Base-by-base conservation (phyloP, 92 coral and sea anemone genomes). In the Phymanthus crucifer region DNA sequence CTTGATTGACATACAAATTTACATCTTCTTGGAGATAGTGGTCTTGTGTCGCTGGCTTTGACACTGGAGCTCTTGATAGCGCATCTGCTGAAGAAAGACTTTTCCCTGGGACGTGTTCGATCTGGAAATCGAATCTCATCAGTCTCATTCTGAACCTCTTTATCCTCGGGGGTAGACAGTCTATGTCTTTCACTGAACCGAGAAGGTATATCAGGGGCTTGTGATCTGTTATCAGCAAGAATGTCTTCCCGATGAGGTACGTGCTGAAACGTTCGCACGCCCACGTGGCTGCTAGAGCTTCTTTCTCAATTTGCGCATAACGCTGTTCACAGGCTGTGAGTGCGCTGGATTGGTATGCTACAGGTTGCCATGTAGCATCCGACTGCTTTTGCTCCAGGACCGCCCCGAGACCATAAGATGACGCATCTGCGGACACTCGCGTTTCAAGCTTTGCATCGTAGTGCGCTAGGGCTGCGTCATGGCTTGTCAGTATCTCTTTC, bases 231-330 rank as follows among this genome's bases (percentile, higher is more conserved):
- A 50, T 52, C 36, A 81, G 32, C 54, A 48, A 48, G 40, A 80
- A 80, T 37, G n/a, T n/a, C n/a, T n/a, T n/a, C n/a, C n/a, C n/a
- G n/a, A n/a, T n/a, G n/a, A n/a, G n/a, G n/a, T n/a, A n/a, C n/a
- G n/a, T n/a, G 72, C 72, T 81, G 77, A 81, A 72, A 56, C 85
- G 85, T 73, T 81, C 79, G 32, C 85, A 81, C 78, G 77, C 84
- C 84, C 84, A 80, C 17, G 70, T 80, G 26, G 61, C 40, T 2
- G 79, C 79, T 45, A 72, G 78, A 2, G 78, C 85, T 72, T 81
- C 79, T 47, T 81, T 81, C 48, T 72, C 70, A 64, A 81, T 81
- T 52, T 81, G 85, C 12, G 85, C 73, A 72, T 81, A 81, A 1
- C 48, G 78, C 40, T 81, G 85, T 27, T 56, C 40, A 19, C 85